Evolutionary conservation across 2,888 invertebrate species (phyloP), one percentile per base, ranked within the genome.

Genomic region (Abrostola triplasia): DNA sequence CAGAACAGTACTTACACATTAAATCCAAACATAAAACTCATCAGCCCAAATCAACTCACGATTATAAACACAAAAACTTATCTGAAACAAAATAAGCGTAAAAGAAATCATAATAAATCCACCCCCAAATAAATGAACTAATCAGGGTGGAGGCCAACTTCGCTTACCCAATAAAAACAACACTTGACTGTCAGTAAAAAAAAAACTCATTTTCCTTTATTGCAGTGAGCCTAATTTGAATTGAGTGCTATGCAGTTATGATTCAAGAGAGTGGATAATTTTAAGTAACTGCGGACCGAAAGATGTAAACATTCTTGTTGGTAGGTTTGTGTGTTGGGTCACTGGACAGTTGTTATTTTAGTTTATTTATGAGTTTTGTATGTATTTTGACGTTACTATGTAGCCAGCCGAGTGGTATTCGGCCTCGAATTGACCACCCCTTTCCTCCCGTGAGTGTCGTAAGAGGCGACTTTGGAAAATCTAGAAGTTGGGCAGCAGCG

Each of bases 231-330:
- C 92, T 94, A 94, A 94, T 94, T 94, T 93, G 91, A 93, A 94
- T 94, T 90, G 92, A 94, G 93, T 91, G 92, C 88, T 88, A 90
- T 94, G 93, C 93, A 92, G 94, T 94, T 93, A 93, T 92, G 92
- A 91, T 86, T 92, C 93, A 92, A 92, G 91, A 89, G 92, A 91
- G 91, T 88, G 92, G 86, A 92, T 92, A 89, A 93, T 93, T 92
- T 93, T 91, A 90, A 92, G 90, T 90, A 90, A 88, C 88, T 84
- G 76, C 24, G 37, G 59, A 71, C 72, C 70, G 64, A 63, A 66
- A 75, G 72, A 81, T 72, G 84, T 82, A 85, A 86, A 86, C 80
- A 86, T 80, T 62, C 55, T 52, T 67, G 12, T 12, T 44, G 50
- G 24, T 48, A 35, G 9, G 41, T 44, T 54, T 6, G 24, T 49